Evolutionary conservation across 2,113 vertebrate genomes (phyloP).

Genomic region (Alces alces): DNA sequence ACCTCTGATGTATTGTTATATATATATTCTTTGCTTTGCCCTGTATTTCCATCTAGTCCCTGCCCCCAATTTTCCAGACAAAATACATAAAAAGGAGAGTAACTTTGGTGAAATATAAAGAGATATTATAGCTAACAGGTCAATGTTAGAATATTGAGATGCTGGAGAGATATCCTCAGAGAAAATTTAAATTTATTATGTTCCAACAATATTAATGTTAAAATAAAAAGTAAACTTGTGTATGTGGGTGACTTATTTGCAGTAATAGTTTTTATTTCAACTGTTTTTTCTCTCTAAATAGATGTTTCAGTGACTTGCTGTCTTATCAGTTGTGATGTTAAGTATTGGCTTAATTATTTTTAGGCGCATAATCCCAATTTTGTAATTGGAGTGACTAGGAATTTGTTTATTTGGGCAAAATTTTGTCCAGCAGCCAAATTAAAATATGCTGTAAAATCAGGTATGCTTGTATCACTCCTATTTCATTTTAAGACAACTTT

Average conservation of each 20-base stretch:
- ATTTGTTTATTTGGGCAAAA: background rate
- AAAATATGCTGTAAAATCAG: background rate
- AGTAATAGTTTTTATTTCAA: background rate
- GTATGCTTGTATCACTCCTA: background rate
- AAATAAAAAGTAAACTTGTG: background rate
- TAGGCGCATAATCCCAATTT: background rate
- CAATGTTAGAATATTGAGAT: background rate
- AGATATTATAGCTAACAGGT: background rate
- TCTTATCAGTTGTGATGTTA: background rate
- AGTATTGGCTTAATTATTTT: slow-evolving; percentile 2
- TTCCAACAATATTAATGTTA: background rate
- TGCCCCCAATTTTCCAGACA: background rate
- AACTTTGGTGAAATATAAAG: background rate
- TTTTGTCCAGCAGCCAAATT: background rate
- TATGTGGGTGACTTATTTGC: background rate
- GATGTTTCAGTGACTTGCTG: background rate
- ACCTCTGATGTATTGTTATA: background rate
- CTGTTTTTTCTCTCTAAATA: background rate
- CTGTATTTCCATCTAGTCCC: background rate
- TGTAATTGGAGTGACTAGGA: background rate
- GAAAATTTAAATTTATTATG: background rate
- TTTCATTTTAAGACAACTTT: background rate
- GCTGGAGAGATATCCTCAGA: background rate
- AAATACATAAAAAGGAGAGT: background rate
- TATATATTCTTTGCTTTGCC: background rate